Conservation (phyloP, 2,888 invertebrate genomes). For the Clunio marinus region DNA sequence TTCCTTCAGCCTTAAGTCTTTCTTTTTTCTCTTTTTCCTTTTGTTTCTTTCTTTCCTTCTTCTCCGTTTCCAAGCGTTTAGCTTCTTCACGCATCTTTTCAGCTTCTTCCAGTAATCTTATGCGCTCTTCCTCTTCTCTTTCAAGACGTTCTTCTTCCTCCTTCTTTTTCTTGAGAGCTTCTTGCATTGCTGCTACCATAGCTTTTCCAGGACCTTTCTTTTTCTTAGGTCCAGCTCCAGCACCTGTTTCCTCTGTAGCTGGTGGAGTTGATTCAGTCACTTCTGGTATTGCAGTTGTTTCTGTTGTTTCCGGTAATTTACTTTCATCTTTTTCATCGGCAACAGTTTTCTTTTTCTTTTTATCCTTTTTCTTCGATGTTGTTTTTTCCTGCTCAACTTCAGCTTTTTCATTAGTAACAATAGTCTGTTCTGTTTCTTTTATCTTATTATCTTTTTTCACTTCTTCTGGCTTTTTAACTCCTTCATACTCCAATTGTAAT, state of each 20-base stretch:
- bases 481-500: constrained; percentile 74
- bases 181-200: constrained; percentile 87
- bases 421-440: constrained; percentile 31
- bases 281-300: not conserved
- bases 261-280: constrained; percentile 38
- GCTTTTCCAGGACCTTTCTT: constrained; percentile 75
- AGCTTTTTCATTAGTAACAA: constrained; percentile 49
- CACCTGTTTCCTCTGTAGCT: constrained; percentile 45
- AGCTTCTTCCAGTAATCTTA: constrained; percentile 68
- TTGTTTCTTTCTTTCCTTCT: constrained; percentile 81
- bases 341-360: constrained; percentile 76
- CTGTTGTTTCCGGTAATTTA: constrained; percentile 44
- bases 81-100: constrained; percentile 71
- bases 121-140: constrained; percentile 75
- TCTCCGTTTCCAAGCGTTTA: constrained; percentile 76
- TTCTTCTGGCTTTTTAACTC: constrained; percentile 55
- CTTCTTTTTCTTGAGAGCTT: constrained; percentile 78
- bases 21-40: constrained; percentile 91
- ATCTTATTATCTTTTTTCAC: constrained; percentile 44
- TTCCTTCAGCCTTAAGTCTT: constrained; percentile 93
- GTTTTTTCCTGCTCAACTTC: constrained; percentile 53
- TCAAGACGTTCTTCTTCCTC: constrained; percentile 79
- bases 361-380: constrained; percentile 85
- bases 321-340: constrained; percentile 53
- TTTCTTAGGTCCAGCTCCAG: constrained; percentile 50